Percentiles rank a stretch among this genome's conserved stretches.
These are phyloP conservation scores for Cyprinodon brontotheroides DNA, from an alignment of 2,113 vertebrate species.

Conservation along the genomic window DNA sequence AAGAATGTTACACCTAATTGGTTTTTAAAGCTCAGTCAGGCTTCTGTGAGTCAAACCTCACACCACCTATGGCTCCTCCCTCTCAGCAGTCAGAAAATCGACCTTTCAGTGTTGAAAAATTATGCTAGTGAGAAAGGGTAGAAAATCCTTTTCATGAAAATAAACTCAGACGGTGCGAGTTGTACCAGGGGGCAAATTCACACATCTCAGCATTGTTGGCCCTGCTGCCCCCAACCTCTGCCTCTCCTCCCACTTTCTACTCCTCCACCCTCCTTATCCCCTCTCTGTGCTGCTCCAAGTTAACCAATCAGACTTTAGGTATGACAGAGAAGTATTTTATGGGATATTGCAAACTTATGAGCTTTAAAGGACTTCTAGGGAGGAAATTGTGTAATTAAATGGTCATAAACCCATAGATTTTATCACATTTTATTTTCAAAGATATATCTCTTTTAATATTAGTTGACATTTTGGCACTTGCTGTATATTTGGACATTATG, in stretches of 20 bases:
- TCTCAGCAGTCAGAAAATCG: slow-evolving; percentile 30
- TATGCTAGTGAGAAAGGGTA: slow-evolving; percentile 30
- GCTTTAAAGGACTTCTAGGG: background rate
- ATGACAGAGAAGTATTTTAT: too few relatives aligned
- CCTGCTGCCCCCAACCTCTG: slow-evolving; percentile 49
- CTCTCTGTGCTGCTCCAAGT: background rate
- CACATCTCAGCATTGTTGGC: slow-evolving; percentile 63
- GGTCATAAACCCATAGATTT: background rate
- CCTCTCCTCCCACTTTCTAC: slow-evolving; percentile 21
- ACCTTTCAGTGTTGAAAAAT: slow-evolving; percentile 62
- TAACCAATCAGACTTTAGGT: background rate
- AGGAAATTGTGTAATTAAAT: background rate
- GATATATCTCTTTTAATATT: background rate
- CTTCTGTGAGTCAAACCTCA: slow-evolving; percentile 29
- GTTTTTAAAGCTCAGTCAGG: background rate
- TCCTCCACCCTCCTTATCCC: background rate
- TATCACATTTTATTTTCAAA: background rate
- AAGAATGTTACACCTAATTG: background rate
- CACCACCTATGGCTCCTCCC: slow-evolving; percentile 51
- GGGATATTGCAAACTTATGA: background rate
- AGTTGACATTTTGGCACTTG: background rate
- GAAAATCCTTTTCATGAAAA: slow-evolving; percentile 51
- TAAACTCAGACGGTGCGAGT: slow-evolving; percentile 62
- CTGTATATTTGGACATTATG: too few relatives aligned
- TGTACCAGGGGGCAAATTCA: slow-evolving; percentile 72